phyloP scores from a whole-genome alignment of 2,797 vertebrate species.

The Chrysocyon brachyurus region DNA sequence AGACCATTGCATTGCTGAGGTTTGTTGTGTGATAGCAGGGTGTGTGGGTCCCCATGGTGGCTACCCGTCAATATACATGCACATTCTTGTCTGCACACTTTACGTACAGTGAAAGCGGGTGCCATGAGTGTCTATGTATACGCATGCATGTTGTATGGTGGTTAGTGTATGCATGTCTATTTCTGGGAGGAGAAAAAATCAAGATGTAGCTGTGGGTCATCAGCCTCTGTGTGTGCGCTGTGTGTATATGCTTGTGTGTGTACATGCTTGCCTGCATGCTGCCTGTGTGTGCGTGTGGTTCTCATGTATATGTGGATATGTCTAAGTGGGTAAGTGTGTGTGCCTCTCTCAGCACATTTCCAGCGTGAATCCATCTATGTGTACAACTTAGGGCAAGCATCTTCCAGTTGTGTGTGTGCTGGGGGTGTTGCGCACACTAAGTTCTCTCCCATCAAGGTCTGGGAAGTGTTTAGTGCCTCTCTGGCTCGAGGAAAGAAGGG shows the following conservation, averaged over 20 bases:
- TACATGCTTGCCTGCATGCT: background rate
- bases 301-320: background rate
- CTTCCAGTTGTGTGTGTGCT: background rate
- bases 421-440: background rate
- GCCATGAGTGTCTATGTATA: fast-evolving
- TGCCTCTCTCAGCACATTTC: background rate
- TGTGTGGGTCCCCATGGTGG: background rate
- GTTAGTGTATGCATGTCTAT: fast-evolving
- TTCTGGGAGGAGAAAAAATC: background rate
- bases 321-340: background rate
- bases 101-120: background rate
- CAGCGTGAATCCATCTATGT: background rate
- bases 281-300: background rate
- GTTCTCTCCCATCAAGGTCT: background rate
- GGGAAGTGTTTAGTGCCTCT: background rate
- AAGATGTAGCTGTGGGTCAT: background rate
- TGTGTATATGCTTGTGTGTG: background rate
- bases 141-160: fast-evolving
- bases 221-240: background rate
- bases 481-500: background rate
- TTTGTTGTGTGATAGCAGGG: background rate
- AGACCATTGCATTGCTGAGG: background rate
- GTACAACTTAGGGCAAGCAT: background rate
- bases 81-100: background rate
- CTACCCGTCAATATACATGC: fast-evolving